Evolutionary conservation across 2,797 vertebrate species (phyloP), one percentile per base, ranked within the genome.

Genomic region (Pelodytes ibericus): DNA sequence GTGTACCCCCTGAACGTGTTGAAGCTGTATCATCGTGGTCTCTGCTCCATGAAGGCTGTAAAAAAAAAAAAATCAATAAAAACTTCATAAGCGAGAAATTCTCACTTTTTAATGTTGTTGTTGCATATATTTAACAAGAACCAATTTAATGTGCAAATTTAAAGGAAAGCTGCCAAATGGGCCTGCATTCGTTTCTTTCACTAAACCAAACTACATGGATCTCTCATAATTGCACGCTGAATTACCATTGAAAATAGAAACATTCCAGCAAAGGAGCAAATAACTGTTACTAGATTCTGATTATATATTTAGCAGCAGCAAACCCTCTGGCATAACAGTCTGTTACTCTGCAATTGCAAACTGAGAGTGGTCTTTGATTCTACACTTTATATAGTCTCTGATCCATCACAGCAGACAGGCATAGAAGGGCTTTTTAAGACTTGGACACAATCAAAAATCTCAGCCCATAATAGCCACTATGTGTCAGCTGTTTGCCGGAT

Each of bases 1-100:
- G 97, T 26, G 97, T 99, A 80, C 97, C 98, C 77, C 96, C 98
- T 0, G 98, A 99, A 79, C 95, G 97, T 0, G 96, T 99, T 6
- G 98, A 99, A 0, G 96, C 97, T 0, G 96, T 96, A 89, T 99
- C 98, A 70, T 99, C 98, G 0, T 99, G 98, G 86, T 99, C 98
- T 93, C 97, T 95, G 92, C 96, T 99, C 98, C 98, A 99, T 88
- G 96, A 98, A 81, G 96, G 98, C 97, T 98, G 85, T 8, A 31
- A 79, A 72, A 62, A 31, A 57, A 77, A 71, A 59, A 33, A 71
- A 70, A 74, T 41, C 24, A 72, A 13, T 4, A 20, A 63, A 41
- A 56, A 51, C 70, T 22, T 24, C 5, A 53, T 22, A 24, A 53
- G 49, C 16, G 49, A 53, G 20, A 53, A 67, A 29, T 20, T 20